These are phyloP conservation scores for Eupristina koningsbergeri DNA, from an alignment of 1,140 invertebrate genomes.

Conservation along the genomic window DNA sequence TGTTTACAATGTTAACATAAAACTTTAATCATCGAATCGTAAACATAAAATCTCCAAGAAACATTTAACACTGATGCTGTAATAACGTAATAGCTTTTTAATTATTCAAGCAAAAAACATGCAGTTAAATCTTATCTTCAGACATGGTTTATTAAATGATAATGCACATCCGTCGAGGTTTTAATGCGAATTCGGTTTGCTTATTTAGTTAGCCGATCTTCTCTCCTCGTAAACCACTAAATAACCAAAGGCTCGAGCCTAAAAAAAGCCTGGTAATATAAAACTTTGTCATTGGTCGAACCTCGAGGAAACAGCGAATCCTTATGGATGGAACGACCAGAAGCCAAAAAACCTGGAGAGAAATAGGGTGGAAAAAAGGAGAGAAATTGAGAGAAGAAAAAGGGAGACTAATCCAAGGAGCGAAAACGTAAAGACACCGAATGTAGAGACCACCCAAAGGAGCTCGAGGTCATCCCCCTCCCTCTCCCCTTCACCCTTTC, in stretches of 20 bases:
- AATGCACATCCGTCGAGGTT: background rate
- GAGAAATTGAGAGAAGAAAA: conserved; percentile 38
- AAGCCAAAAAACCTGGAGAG: background rate
- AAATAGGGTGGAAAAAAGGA: conserved; percentile 4
- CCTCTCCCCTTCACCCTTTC: background rate
- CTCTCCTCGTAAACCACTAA: conserved; percentile 18
- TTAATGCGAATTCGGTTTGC: background rate
- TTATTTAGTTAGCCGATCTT: background rate
- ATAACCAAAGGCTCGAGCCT: conserved; percentile 42
- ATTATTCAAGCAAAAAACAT: background rate
- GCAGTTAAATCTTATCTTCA: background rate
- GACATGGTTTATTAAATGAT: background rate
- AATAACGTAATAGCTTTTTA: background rate
- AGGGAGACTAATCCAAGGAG: conserved; percentile 32
- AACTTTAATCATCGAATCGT: too few species aligned
- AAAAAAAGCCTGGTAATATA: conserved; percentile 71
- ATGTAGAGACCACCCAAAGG: conserved; percentile 71
- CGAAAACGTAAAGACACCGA: conserved; percentile 52
- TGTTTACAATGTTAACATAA: too few species aligned
- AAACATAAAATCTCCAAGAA: too few species aligned
- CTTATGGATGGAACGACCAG: background rate
- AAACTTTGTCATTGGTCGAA: conserved; percentile 62
- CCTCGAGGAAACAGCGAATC: conserved; percentile 65
- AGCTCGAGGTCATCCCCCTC: conserved; percentile 60
- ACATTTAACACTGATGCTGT: too few species aligned